Conservation (phyloP, 2,888 invertebrate genomes). For the Acleris literana region DNA sequence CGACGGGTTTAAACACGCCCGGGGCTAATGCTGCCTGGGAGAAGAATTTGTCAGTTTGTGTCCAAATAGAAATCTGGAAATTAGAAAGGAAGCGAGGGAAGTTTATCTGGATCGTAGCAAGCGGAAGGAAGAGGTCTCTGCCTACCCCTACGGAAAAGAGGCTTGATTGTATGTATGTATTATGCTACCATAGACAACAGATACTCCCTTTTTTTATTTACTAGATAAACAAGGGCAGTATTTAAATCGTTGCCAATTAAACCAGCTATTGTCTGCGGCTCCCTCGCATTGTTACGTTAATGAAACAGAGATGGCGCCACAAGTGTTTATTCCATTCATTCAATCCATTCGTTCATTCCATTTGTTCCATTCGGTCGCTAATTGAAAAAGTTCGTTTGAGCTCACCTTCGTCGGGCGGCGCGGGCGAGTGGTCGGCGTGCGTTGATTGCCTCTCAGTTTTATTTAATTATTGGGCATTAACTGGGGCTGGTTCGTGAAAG, state of each 20-base stretch:
- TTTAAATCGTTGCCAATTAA: slow-evolving; percentile 13
- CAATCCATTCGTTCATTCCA: slow-evolving; percentile 7
- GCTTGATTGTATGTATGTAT: no score
- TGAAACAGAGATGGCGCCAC: slow-evolving; percentile 11
- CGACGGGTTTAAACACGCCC: slow-evolving; percentile 10
- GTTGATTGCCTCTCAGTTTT: slow-evolving; percentile 13
- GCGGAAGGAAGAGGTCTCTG: no score
- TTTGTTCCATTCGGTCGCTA: slow-evolving; percentile 21
- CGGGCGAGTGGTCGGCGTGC: neutral
- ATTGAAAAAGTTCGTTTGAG: slow-evolving; percentile 33
- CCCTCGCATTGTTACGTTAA: slow-evolving; percentile 4
- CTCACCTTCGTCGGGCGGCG: slow-evolving; percentile 1
- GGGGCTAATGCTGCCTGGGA: slow-evolving; percentile 4
- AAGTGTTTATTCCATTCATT: slow-evolving; percentile 21
- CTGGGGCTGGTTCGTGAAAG: neutral
- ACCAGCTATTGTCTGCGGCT: slow-evolving; percentile 2
- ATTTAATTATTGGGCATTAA: neutral
- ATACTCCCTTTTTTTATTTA: neutral
- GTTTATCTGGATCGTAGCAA: no score
- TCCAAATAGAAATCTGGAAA: no score
- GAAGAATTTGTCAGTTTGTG: neutral
- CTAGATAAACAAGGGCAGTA: neutral
- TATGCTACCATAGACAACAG: neutral
- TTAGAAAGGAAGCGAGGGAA: no score
- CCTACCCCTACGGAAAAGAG: no score